phyloP scores from a whole-genome alignment of 2,888 invertebrate genomes.

The Sarcophaga rosellei region DNA sequence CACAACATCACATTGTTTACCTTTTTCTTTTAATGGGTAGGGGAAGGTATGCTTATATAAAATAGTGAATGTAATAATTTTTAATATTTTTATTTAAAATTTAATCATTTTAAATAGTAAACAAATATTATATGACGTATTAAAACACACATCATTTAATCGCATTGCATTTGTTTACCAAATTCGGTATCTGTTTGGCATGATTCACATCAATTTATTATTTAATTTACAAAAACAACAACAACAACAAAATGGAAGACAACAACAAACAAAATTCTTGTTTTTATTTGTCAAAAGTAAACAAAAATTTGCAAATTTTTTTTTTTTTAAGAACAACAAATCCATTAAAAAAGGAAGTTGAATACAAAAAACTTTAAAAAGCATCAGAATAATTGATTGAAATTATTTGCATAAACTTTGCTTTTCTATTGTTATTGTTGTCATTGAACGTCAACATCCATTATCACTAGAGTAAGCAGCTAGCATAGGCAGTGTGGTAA shows the following conservation, averaged over 20 bases:
- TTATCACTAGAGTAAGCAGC: neutral
- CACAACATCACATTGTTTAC: neutral
- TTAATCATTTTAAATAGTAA: neutral
- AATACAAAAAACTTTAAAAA: neutral
- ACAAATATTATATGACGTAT: too few relatives aligned
- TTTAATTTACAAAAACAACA: neutral
- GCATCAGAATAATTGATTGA: neutral
- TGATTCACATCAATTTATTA: neutral
- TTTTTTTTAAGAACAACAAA: neutral
- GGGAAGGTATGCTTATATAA: neutral
- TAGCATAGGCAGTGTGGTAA: too few relatives aligned
- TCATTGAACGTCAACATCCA: neutral
- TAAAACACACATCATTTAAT: too few relatives aligned
- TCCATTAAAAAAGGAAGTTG: neutral
- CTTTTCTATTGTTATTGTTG: neutral
- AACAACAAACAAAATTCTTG: neutral
- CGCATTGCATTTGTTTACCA: too few relatives aligned
- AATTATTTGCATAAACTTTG: constrained; percentile 6
- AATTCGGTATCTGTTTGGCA: neutral
- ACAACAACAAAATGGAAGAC: too few relatives aligned
- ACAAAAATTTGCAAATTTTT: neutral
- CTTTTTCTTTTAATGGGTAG: neutral
- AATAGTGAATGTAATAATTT: neutral
- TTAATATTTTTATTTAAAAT: neutral
- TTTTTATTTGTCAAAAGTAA: neutral